Evolutionary conservation across 2,797 vertebrate genomes (phyloP), one percentile per base, ranked within the genome.

Genomic region (Macropus fuliginosus): DNA sequence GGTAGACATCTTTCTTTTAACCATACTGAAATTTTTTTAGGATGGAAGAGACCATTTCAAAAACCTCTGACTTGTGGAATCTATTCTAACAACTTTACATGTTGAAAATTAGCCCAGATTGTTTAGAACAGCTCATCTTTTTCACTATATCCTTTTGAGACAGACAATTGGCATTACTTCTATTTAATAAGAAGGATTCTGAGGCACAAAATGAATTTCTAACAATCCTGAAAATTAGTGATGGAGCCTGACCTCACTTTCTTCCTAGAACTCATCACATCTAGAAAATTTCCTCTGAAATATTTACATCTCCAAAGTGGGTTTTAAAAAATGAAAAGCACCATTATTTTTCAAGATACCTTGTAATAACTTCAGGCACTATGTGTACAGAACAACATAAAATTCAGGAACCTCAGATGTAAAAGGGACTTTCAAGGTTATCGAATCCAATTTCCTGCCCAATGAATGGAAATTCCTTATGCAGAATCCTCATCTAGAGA

Each of bases 251-350:
- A 91, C 54, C 54, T 87, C 93, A 93, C 91, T 87, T 66, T 40
- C 21, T 92, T 96, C 52, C n/a, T 94, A 62, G 94, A 92, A 91
- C 55, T 56, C 94, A 57, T 91, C 28, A 91, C 6, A 94, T 95
- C 27, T 81, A 91, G 5, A 40, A 94, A 27, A 0, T 92, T 93
- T 57, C 90, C 34, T 92, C 21, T 90, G 92, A 93, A 89, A 89
- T 24, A 24, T 81, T 92, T 56, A 95, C 55, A 94, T 94, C 56
- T 0, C 18, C 21, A 16, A 94, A 92, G 29, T 66, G 46, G 13
- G 29, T 62, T 62, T 34, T 34, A 62, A 62, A 62, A 56, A 90
- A 66, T 54, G 27, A 10, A n/a, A 93, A 95, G 87, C 87, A 56
- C 16, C 56, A 18, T 59, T 94, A 52, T 95, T 74, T 87, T 1